A percentile compares a stretch with the other conserved stretches of the same genome.
Conservation (phyloP, 2,797 vertebrate genomes). For the Sebastolobus alascanus region DNA sequence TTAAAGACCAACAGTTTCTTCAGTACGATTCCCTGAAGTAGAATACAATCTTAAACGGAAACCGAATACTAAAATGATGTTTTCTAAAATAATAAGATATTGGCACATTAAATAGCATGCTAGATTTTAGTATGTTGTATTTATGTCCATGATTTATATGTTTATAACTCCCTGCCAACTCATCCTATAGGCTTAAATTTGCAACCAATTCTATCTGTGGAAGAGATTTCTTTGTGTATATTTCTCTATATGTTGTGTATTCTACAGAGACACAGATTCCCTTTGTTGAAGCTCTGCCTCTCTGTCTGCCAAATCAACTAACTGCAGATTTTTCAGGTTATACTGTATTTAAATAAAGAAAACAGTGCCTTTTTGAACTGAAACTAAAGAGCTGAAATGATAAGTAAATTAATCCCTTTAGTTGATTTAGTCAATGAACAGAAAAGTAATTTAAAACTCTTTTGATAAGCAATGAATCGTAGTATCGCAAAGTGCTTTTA, state of each 20-base stretch:
- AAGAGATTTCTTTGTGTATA: background rate
- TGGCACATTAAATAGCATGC: background rate
- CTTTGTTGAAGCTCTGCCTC: background rate
- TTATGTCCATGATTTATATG: background rate
- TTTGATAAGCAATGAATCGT: background rate
- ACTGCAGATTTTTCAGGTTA: background rate
- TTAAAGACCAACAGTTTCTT: background rate
- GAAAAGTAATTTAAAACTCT: background rate
- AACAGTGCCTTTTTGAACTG: background rate
- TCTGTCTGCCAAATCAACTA: background rate
- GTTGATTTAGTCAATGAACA: background rate
- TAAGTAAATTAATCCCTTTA: background rate
- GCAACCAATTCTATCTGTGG: background rate
- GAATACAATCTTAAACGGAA: background rate
- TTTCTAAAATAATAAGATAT: background rate
- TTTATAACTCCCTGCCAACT: background rate
- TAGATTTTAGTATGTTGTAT: background rate
- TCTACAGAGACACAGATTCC: background rate
- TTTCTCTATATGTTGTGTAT: background rate
- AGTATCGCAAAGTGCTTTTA: background rate
- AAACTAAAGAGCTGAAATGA: background rate
- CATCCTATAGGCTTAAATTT: background rate
- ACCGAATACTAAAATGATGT: background rate
- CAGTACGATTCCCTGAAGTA: background rate
- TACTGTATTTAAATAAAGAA: background rate